Percentiles rank a stretch among this genome's conserved stretches.
phyloP scores from a whole-genome alignment of 2,888 invertebrate genomes.

The Eubasilissa splendida region DNA sequence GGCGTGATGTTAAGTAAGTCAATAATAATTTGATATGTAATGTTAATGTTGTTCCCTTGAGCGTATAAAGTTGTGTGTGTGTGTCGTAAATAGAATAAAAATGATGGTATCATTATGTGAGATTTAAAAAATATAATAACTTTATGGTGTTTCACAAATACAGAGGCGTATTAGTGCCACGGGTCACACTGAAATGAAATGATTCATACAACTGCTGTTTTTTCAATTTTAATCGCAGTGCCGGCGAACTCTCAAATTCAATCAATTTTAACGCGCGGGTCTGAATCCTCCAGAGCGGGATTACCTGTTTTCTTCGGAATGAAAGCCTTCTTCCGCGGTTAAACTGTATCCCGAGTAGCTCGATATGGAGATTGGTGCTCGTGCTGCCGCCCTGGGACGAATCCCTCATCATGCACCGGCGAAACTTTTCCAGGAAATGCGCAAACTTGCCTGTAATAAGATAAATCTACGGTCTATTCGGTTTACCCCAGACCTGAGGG shows the following conservation, averaged over 20 bases:
- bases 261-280: background rate
- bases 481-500: background rate
- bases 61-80: too few species aligned
- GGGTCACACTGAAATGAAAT: too few species aligned
- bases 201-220: too few species aligned
- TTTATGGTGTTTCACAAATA: too few species aligned
- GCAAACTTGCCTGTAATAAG: slow-evolving; percentile 5
- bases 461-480: slow-evolving; percentile 3
- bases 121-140: too few species aligned
- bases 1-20: too few species aligned
- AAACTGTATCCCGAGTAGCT: background rate
- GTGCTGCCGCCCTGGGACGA: background rate
- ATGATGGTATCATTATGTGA: too few species aligned
- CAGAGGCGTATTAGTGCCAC: too few species aligned
- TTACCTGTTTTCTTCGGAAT: background rate
- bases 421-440: slow-evolving; percentile 7
- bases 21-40: too few species aligned
- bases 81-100: too few species aligned
- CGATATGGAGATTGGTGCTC: slow-evolving; percentile 4
- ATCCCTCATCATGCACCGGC: background rate
- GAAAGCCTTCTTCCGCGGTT: background rate
- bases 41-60: too few species aligned
- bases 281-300: slow-evolving; percentile 3
- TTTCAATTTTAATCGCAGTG: too few species aligned
- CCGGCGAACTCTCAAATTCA: background rate